Percentiles rank a stretch among this genome's conserved stretches.
phyloP scores from a whole-genome alignment of 2,797 vertebrate species.

The Coreius guichenoti region DNA sequence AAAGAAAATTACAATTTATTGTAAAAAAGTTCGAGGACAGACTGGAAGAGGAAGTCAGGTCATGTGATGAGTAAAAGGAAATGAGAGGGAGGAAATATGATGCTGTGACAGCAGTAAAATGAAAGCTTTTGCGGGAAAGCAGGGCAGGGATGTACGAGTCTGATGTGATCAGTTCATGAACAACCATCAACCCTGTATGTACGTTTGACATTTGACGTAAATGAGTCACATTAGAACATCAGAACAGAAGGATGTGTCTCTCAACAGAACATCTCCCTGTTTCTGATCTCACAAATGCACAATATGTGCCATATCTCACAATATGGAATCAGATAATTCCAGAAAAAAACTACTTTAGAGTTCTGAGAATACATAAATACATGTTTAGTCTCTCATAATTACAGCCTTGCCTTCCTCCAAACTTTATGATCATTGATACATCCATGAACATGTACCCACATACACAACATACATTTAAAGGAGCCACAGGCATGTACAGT shows the following conservation, averaged over 20 bases:
- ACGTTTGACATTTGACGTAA: conserved; percentile 11
- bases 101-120: conserved; percentile 53
- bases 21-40: conserved; percentile 4
- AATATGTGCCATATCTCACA: neutral
- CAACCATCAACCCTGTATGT: neutral
- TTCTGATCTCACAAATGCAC: neutral
- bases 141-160: conserved; percentile 20
- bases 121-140: conserved; percentile 3
- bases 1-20: neutral
- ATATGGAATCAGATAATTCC: neutral
- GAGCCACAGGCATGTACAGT: neutral
- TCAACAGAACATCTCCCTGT: conserved; percentile 2
- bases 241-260: conserved; percentile 25
- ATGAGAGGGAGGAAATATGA: conserved; percentile 27
- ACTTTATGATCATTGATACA: neutral
- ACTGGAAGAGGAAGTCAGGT: conserved; percentile 45
- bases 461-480: neutral
- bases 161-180: conserved; percentile 18
- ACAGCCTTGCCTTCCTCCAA: neutral
- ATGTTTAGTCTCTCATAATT: neutral
- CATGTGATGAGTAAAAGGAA: conserved; percentile 50
- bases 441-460: neutral
- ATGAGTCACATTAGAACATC: neutral
- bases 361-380: neutral
- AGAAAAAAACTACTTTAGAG: neutral